Conservation (phyloP, 1,140 invertebrate genomes). For the Neodiprion fabricii region DNA sequence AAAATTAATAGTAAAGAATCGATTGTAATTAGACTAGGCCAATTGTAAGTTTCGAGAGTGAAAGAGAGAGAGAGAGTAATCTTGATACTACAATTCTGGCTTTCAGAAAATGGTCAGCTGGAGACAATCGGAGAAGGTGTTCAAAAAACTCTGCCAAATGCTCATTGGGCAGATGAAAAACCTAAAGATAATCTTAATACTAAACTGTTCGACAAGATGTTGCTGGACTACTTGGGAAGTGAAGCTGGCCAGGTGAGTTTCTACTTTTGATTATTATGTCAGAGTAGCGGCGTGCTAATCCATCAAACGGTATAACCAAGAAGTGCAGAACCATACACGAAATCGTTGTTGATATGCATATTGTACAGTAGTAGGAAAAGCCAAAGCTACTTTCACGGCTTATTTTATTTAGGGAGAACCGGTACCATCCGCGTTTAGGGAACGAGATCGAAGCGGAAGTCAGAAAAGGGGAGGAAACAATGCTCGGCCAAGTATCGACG, state of each 20-base stretch:
- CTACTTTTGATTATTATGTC: too few species aligned
- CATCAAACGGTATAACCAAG: too few species aligned
- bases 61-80: too few species aligned
- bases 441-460: conserved; percentile 41
- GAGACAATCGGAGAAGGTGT: conserved; percentile 51
- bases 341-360: too few species aligned
- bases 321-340: too few species aligned
- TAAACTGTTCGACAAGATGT: conserved; percentile 39
- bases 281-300: too few species aligned
- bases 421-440: conserved; percentile 47
- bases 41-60: too few species aligned
- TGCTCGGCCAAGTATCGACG: conserved; percentile 19
- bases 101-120: conserved; percentile 47
- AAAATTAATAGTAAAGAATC: too few species aligned
- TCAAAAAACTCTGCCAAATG: conserved; percentile 32
- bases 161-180: not conserved
- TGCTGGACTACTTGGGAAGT: conserved; percentile 44
- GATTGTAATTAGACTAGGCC: too few species aligned
- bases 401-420: not conserved
- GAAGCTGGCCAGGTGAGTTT: conserved; percentile 35
- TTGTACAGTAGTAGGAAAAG: too few species aligned
- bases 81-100: too few species aligned
- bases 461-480: conserved; percentile 31
- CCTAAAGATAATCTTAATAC: conserved; percentile 31
- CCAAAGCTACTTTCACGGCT: too few species aligned